Evolutionary conservation across 2,888 invertebrate species (phyloP).

Genomic region (Rhamnusium bicolor): DNA sequence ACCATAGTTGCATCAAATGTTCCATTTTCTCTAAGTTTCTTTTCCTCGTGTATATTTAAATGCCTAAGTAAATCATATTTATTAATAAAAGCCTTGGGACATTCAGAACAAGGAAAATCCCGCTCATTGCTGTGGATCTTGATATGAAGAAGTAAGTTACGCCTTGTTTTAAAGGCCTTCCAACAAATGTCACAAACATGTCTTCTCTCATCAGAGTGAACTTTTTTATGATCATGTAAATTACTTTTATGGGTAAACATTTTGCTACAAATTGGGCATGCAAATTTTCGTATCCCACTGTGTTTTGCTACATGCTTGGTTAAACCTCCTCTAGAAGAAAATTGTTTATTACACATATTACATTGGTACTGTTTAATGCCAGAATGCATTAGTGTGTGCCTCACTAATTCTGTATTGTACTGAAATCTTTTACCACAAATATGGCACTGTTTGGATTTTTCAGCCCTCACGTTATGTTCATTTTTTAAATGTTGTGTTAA

Average conservation of each 20-base stretch:
- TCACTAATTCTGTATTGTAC: conserved; percentile 44
- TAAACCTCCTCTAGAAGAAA: conserved; percentile 39
- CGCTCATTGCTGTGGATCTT: conserved; percentile 55
- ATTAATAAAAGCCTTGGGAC: conserved; percentile 55
- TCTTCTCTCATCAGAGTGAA: conserved; percentile 48
- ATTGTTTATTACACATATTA: conserved; percentile 48
- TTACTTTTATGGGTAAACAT: conserved; percentile 53
- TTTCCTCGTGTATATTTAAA: conserved; percentile 49
- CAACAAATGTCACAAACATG: conserved; percentile 50
- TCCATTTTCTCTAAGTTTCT: background rate
- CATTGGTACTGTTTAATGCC: conserved; percentile 51
- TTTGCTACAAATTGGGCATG: conserved; percentile 55
- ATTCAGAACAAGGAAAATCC: conserved; percentile 53
- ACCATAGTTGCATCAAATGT: background rate
- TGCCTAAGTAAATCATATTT: conserved; percentile 53
- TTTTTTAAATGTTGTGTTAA: conserved; percentile 22
- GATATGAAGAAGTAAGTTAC: conserved; percentile 49
- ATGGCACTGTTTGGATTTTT: conserved; percentile 51
- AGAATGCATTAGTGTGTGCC: conserved; percentile 50
- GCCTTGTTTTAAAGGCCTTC: conserved; percentile 51
- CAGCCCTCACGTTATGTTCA: background rate
- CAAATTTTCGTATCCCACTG: conserved; percentile 42
- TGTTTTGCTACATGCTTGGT: conserved; percentile 52
- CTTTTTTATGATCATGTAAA: conserved; percentile 53
- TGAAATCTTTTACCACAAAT: conserved; percentile 53